phyloP scores from a whole-genome alignment of 1,140 invertebrate genomes.

The Anoplolepis gracilipes region DNA sequence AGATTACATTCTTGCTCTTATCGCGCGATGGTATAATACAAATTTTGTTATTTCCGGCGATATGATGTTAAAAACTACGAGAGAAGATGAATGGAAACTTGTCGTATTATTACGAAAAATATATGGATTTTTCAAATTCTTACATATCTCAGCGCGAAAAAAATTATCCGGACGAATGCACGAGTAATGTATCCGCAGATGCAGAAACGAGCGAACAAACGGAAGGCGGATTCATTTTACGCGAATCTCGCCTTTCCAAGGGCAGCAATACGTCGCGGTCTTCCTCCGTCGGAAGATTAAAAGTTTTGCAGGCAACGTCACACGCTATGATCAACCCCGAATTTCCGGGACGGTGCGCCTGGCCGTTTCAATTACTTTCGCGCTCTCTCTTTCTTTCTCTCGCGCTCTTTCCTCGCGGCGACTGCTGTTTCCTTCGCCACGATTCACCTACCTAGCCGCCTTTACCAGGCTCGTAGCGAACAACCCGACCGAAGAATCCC shows the following conservation, averaged over 20 bases:
- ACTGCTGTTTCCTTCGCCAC: not conserved
- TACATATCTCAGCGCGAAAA: not conserved
- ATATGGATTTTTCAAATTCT: conserved; percentile 32
- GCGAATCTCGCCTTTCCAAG: conserved; percentile 26
- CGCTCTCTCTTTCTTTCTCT: not conserved
- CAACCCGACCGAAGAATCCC: conserved; percentile 53
- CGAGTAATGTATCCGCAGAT: conserved; percentile 8
- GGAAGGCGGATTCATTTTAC: conserved; percentile 38
- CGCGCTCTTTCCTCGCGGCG: not conserved
- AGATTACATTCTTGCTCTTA: not conserved
- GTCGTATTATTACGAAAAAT: conserved; percentile 28
- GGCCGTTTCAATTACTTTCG: conserved; percentile 44
- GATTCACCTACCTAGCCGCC: conserved; percentile 34
- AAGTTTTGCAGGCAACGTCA: conserved; percentile 42
- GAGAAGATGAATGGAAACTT: conserved; percentile 25
- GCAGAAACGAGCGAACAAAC: conserved; percentile 29
- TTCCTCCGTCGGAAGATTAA: conserved; percentile 50
- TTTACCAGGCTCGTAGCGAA: conserved; percentile 48
- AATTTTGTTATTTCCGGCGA: not conserved
- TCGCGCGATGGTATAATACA: not conserved
- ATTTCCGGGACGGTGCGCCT: conserved; percentile 48
- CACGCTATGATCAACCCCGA: conserved; percentile 53
- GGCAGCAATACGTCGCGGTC: conserved; percentile 36
- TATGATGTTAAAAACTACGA: not conserved
- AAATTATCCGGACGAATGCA: conserved; percentile 43